These are phyloP conservation scores for Gymnarchus niloticus DNA, from an alignment of 2,113 vertebrate genomes.

Conservation along the genomic window DNA sequence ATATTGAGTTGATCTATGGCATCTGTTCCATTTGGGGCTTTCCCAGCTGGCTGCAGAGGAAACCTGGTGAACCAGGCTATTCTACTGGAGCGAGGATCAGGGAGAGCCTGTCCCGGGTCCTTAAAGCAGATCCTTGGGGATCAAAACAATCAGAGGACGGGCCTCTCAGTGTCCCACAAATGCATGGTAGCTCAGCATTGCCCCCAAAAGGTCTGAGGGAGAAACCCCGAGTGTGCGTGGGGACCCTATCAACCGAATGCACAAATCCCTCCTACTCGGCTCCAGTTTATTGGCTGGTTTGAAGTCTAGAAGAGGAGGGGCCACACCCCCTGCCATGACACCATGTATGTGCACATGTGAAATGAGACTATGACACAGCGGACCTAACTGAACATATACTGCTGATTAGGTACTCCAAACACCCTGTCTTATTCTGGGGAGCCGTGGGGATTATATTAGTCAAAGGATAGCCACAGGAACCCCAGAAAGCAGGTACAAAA, in stretches of 20 bases:
- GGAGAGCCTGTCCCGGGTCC: neutral
- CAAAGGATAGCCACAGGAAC: neutral
- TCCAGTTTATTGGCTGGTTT: neutral
- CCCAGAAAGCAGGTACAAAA: neutral
- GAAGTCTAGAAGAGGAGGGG: slow-evolving; percentile 36
- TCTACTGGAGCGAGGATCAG: neutral
- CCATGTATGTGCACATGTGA: neutral
- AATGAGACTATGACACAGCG: neutral
- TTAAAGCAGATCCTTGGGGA: neutral
- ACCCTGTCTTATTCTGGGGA: neutral
- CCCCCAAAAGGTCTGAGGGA: neutral
- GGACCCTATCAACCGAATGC: neutral
- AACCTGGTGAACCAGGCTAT: neutral
- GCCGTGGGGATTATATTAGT: neutral
- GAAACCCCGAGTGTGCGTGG: neutral
- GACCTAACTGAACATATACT: neutral
- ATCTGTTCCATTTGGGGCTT: neutral
- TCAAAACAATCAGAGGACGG: neutral
- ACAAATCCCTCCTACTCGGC: neutral
- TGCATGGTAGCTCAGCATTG: neutral
- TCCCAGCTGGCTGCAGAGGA: neutral
- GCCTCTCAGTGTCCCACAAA: neutral
- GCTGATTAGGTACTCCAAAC: neutral
- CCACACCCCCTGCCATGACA: slow-evolving; percentile 52
- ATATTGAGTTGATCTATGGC: neutral